A percentile compares a stretch with the other conserved stretches of the same genome.
Conservation (phyloP, 2,797 vertebrate genomes). For the Mastacembelus armatus region DNA sequence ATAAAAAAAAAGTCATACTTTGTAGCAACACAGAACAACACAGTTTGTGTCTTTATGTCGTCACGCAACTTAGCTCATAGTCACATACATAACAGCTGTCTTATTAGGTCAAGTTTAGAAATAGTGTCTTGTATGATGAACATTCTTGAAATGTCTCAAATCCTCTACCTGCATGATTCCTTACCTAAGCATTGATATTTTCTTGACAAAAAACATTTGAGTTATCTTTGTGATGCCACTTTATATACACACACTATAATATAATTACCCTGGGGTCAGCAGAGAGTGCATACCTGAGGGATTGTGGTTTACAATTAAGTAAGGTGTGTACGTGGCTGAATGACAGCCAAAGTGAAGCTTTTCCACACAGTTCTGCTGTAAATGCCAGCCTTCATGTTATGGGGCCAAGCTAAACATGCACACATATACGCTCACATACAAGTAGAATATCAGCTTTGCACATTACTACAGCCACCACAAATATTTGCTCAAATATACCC, state of each 20-base stretch:
- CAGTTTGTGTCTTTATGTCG: no score
- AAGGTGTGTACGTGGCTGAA: slow-evolving; percentile 69
- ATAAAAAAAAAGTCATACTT: background rate
- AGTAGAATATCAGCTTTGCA: slow-evolving; percentile 72
- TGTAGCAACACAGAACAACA: background rate
- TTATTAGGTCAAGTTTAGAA: background rate
- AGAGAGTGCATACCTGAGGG: slow-evolving; percentile 55
- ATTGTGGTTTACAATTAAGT: slow-evolving; percentile 63
- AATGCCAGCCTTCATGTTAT: slow-evolving; percentile 65
- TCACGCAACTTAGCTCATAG: no score
- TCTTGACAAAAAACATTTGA: background rate
- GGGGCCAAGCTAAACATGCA: slow-evolving; percentile 65
- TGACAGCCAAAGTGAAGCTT: slow-evolving; percentile 64
- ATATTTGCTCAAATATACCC: slow-evolving; percentile 67
- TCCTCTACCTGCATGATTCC: background rate
- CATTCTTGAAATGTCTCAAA: background rate
- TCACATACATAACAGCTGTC: slow-evolving; percentile 3
- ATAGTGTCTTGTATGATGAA: slow-evolving; percentile 21
- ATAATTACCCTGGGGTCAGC: slow-evolving; percentile 29
- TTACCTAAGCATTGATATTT: background rate
- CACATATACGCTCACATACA: slow-evolving; percentile 44
- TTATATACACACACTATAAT: no score
- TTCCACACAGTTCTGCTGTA: slow-evolving; percentile 60
- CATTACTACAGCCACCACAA: slow-evolving; percentile 68
- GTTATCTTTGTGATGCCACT: background rate